Evolutionary conservation across 2,113 vertebrate genomes (phyloP).

Genomic region (Esox niger): DNA sequence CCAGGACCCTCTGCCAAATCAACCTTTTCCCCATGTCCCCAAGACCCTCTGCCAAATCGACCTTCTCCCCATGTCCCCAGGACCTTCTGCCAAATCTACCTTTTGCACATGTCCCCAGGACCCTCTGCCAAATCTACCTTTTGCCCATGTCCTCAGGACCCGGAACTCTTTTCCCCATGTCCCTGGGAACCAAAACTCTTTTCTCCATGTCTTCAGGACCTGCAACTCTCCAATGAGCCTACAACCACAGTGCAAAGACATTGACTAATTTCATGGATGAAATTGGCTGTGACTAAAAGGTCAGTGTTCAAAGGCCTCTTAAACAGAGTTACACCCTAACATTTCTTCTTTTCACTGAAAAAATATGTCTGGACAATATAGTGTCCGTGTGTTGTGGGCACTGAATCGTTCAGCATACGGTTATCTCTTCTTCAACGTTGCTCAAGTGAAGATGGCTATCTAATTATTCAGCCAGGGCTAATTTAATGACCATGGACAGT

Average conservation of each 20-base stretch:
- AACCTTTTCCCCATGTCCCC: too few species aligned
- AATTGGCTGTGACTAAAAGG: neutral
- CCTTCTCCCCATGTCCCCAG: too few species aligned
- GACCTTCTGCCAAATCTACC: too few species aligned
- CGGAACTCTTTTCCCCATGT: too few species aligned
- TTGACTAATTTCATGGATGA: neutral
- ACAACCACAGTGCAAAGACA: neutral
- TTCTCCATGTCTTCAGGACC: too few species aligned
- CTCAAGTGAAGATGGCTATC: conserved; percentile 82
- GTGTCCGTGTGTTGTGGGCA: conserved; percentile 8
- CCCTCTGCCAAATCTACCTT: too few species aligned
- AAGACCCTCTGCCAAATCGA: too few species aligned
- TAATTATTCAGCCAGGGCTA: conserved; percentile 81
- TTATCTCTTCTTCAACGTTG: conserved; percentile 42
- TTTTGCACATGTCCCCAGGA: too few species aligned
- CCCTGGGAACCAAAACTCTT: too few species aligned
- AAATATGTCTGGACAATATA: neutral
- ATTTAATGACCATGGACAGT: conserved; percentile 82
- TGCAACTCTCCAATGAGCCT: neutral
- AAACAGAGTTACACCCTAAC: neutral
- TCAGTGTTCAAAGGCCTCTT: conserved; percentile 1
- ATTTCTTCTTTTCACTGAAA: neutral
- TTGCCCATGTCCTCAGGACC: too few species aligned
- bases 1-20: too few species aligned
- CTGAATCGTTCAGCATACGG: conserved; percentile 30